Conservation (phyloP, 2,797 vertebrate species). For the Halcyon badia region DNA sequence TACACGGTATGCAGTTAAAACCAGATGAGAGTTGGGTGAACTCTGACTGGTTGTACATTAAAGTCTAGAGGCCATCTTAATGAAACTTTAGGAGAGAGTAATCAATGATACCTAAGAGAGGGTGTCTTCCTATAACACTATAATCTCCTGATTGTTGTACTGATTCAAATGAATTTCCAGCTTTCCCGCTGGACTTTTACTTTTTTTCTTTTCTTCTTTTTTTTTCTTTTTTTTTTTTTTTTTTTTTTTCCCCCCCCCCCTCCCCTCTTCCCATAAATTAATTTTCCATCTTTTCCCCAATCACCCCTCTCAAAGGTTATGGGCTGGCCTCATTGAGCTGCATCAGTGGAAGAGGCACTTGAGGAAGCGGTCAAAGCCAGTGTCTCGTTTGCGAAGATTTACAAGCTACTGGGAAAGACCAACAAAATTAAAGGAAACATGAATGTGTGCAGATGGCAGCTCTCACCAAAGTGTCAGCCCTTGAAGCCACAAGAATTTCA, state of each 20-base stretch:
- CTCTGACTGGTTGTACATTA: not conserved
- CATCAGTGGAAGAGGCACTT: not conserved
- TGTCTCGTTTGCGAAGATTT: not conserved
- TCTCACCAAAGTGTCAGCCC: not conserved
- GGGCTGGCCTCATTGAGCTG: not conserved
- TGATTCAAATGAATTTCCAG: not conserved
- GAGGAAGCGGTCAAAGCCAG: not conserved
- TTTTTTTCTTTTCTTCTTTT: no score
- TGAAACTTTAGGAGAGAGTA: not conserved
- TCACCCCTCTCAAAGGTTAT: fast-evolving
- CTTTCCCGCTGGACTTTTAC: not conserved
- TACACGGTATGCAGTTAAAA: not conserved
- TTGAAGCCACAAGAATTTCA: fast-evolving
- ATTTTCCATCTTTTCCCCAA: fast-evolving
- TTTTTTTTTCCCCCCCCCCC: not conserved
- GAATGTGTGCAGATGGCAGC: fast-evolving
- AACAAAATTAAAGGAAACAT: not conserved
- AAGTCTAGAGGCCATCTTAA: not conserved
- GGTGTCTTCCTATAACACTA: fast-evolving
- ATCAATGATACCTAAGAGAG: not conserved
- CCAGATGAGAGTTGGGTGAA: not conserved
- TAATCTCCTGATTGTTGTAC: not conserved
- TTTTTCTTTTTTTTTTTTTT: no score
- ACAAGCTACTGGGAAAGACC: not conserved
- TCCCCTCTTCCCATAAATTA: not conserved